Evolutionary conservation across 2,113 vertebrate species (phyloP).

Genomic region (Daubentonia madagascariensis): DNA sequence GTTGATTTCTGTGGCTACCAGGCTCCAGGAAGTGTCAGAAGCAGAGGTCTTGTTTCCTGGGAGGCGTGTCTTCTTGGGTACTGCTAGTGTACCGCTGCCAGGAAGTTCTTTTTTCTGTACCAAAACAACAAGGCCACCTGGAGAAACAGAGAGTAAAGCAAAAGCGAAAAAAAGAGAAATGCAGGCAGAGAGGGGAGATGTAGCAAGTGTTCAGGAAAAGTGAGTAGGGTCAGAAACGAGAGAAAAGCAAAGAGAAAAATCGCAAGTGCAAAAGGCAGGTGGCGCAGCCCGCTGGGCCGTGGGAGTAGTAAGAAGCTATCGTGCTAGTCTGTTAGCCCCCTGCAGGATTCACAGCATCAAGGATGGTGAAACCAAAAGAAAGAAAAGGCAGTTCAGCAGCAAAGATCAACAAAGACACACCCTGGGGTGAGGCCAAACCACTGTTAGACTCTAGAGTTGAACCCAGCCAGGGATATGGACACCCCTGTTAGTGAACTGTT

Average conservation of each 20-base stretch:
- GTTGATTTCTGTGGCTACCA: background rate
- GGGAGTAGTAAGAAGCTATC: background rate
- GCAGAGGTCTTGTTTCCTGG: background rate
- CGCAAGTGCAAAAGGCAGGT: background rate
- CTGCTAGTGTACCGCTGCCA: background rate
- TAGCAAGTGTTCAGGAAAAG: background rate
- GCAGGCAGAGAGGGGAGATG: background rate
- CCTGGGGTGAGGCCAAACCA: background rate
- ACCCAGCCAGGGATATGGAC: background rate
- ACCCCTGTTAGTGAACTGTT: background rate
- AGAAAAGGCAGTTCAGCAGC: background rate
- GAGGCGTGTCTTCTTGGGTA: background rate
- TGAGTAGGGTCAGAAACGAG: background rate
- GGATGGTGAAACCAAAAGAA: background rate
- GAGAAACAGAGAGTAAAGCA: background rate
- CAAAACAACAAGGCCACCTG: background rate
- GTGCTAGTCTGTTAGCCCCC: background rate
- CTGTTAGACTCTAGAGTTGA: background rate
- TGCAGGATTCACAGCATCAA: background rate
- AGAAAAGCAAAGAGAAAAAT: background rate
- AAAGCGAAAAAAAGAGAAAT: background rate
- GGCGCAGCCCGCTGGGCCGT: background rate
- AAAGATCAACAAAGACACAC: background rate
- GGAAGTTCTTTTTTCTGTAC: background rate
- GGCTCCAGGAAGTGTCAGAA: background rate